Conservation (phyloP, 2,113 vertebrate genomes). For the Toxotes chatareus region DNA sequence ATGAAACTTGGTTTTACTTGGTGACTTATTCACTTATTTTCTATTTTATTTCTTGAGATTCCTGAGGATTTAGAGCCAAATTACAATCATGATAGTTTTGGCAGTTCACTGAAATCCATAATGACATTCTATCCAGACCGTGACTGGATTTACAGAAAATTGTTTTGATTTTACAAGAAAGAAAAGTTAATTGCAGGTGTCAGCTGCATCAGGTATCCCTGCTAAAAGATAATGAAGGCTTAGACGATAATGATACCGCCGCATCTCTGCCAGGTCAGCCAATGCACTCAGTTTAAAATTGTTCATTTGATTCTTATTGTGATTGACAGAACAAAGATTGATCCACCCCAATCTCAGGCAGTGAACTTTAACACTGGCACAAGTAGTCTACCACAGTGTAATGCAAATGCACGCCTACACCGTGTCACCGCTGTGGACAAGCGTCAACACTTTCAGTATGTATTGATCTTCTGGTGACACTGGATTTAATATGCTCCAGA, state of each 20-base stretch:
- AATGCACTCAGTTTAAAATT: conserved; percentile 24
- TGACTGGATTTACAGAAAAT: not conserved
- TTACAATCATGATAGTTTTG: conserved; percentile 1
- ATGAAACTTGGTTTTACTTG: no score
- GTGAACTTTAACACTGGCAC: conserved; percentile 62
- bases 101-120: not conserved
- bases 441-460: conserved; percentile 67
- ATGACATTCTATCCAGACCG: not conserved
- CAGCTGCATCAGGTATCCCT: conserved; percentile 14
- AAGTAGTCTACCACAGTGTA: conserved; percentile 24
- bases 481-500: conserved; percentile 78
- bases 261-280: conserved; percentile 19
- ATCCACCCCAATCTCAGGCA: conserved; percentile 56
- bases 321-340: conserved; percentile 67
- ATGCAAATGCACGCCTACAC: conserved; percentile 73
- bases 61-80: not conserved
- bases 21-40: no score
- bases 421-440: conserved; percentile 53
- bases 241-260: conserved; percentile 12
- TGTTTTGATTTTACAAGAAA: conserved; percentile 26
- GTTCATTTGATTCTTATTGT: conserved; percentile 59
- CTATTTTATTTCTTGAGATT: not conserved
- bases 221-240: conserved; percentile 12
- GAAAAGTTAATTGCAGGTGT: conserved; percentile 39
- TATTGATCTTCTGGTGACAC: conserved; percentile 76